Evolutionary conservation across 1,140 invertebrate genomes (phyloP).

Genomic region (Caenorhabditis tropicalis): DNA sequence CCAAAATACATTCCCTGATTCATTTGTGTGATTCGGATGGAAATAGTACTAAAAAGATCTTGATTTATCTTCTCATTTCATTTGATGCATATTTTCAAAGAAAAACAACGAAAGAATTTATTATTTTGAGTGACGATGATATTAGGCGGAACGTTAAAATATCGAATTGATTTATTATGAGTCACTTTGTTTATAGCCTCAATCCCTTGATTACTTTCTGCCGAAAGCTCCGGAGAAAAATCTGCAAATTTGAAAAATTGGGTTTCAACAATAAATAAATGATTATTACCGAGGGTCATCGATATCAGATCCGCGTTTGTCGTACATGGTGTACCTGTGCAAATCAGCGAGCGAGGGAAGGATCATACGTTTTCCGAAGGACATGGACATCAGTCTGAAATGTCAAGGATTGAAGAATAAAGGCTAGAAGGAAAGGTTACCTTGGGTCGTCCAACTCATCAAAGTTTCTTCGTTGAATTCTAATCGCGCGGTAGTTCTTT

Average conservation of each 20-base stretch:
- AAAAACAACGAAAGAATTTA: slow-evolving; percentile 28
- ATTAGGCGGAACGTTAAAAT: background rate
- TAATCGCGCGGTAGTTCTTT: background rate
- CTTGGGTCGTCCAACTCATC: slow-evolving; percentile 26
- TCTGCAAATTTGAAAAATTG: background rate
- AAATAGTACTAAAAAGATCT: background rate
- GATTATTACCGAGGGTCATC: background rate
- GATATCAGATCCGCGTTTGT: slow-evolving; percentile 39
- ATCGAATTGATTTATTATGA: background rate
- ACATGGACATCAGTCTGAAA: slow-evolving; percentile 31
- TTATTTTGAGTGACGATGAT: slow-evolving; percentile 31
- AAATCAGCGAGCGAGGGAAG: slow-evolving; percentile 23
- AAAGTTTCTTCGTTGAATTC: slow-evolving; percentile 30
- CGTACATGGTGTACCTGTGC: slow-evolving; percentile 42
- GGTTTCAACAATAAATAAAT: background rate
- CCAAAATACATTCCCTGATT: background rate
- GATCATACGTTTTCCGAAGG: slow-evolving; percentile 16
- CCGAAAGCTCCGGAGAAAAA: slow-evolving; percentile 32
- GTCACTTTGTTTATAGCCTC: background rate
- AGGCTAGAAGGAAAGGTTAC: background rate
- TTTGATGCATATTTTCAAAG: background rate
- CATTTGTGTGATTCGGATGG: background rate
- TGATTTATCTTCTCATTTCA: no score
- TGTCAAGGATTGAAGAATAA: background rate
- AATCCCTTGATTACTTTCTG: background rate